These are phyloP conservation scores for Zaprionus vittiger DNA, from an alignment of 1,140 invertebrate species.

Conservation along the genomic window DNA sequence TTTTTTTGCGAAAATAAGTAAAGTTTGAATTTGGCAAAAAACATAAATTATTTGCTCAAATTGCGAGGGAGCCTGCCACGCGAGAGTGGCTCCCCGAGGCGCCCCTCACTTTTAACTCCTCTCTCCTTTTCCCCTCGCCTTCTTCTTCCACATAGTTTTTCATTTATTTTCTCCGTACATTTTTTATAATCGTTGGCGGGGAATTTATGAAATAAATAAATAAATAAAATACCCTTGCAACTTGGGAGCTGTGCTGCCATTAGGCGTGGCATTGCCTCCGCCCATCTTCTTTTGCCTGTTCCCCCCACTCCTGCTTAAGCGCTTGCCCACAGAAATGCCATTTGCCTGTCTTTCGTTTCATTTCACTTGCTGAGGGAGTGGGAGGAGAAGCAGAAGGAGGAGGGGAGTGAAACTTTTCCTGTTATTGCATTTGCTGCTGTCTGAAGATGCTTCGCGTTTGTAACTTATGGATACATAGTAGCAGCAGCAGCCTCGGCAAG, in stretches of 20 bases:
- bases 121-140: conserved; percentile 22
- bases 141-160: conserved; percentile 50
- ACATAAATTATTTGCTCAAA: conserved; percentile 66
- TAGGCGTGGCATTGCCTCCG: conserved; percentile 38
- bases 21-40: conserved; percentile 77
- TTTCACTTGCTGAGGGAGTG: conserved; percentile 1
- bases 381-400: background rate
- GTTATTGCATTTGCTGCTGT: conserved; percentile 68
- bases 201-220: conserved; percentile 79
- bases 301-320: background rate
- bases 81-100: background rate
- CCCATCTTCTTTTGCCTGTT: background rate
- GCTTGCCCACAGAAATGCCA: conserved; percentile 37
- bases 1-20: conserved; percentile 63
- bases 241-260: conserved; percentile 35
- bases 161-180: conserved; percentile 40
- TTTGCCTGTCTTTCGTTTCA: conserved; percentile 47
- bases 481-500: conserved; percentile 40
- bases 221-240: conserved; percentile 68
- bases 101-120: background rate
- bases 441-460: conserved; percentile 67
- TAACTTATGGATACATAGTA: conserved; percentile 74
- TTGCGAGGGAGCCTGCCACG: conserved; percentile 11
- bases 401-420: conserved; percentile 58
- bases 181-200: conserved; percentile 70